Base-by-base conservation (phyloP, 2,888 invertebrate genomes). In the Himalopsyche tibetana region DNA sequence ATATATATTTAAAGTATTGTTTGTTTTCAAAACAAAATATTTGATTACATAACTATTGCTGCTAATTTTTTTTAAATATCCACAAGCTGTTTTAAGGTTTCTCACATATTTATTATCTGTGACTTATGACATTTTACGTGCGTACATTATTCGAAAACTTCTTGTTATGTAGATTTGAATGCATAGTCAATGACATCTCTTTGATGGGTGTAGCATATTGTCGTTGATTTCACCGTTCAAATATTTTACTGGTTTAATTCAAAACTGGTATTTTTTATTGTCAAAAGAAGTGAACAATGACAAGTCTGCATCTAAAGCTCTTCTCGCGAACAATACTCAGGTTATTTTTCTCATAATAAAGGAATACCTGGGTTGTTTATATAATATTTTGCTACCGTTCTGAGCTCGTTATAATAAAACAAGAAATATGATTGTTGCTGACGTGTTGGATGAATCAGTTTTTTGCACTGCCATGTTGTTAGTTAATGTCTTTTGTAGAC, bases 221-320 rank as follows among this genome's bases (percentile, higher is more conserved):
- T 36, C 38, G 74, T 74, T 36, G 74, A 74, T 74, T 74, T 74
- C 74, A 74, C 74, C 38, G 28, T 74, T 74, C 28, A 74, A 74
- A 74, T 74, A 74, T 74, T 74, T 74, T 74, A 74, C 74, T 74
- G 74, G 74, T 74, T 74, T 74, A 38, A 12, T 74, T 74, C 15
- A 74, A 36, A 74, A 74, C 74, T 74, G 74, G 74, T 74, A 38
- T 74, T 28, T 74, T 63, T 28, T 38, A 4, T 38, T 74, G 74
- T 74, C 36, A 36, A 36, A 74, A 28, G 19, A 36, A 74, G 74
- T 74, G 74, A 74, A 74, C 74, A 74, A 74, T 74, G 36, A 12
- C 28, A 28, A 69, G 36, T 69, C 69, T 69, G 28, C 69, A 5
- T 38, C 15, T 74, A 36, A 28, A 36, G 38, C 15, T 74, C 74